Evolutionary conservation across 2,888 invertebrate species (phyloP), one percentile per base, ranked within the genome.

Genomic region (Platycheirus rosarum): DNA sequence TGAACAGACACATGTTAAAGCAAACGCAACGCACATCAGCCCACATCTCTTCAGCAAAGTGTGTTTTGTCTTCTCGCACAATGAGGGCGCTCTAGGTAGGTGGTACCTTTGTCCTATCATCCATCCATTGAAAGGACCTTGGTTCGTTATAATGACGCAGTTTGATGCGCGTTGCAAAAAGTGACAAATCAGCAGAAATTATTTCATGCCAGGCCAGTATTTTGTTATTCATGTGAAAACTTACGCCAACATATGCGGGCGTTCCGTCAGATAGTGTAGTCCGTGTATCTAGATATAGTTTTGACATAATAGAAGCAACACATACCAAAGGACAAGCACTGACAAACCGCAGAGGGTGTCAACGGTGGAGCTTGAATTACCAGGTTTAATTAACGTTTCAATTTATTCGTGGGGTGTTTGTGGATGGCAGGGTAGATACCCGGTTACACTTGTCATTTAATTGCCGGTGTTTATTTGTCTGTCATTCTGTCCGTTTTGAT

Each of bases 131-230:
- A 76, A 70, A 80, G 70, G 76, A 65, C 76, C 60, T 76, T 65
- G 37, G 42, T 18, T 23, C 26, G 35, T 69, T 53, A 51, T 32
- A 60, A 76, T 53, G 37, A 9, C 40, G 51, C 57, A 63, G 51
- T 65, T 70, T 76, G 70, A 70, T 46, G 69, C 49, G 63, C 69
- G 40, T 57, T 20, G 44, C 76, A 51, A 62, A 44, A 37, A 76
- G 57, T 76, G 76, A 80, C 76, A 80, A 76, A 80, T 80, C 76
- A 71, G 70, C 76, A 60, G 26, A 71, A 80, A 80, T 76, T 76
- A 76, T 76, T 76, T 60, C 65, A 71, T 76, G 70, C 70, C 20
- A 37, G 51, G 49, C 53, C 32, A 32, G 32, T 70, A 71, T 74
- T 71, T 76, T 76, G 76, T 80, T 66, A 76, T 80, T 70, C 80